These are phyloP conservation scores for Valencia hispanica DNA, from an alignment of 2,797 vertebrate genomes.

Conservation along the genomic window DNA sequence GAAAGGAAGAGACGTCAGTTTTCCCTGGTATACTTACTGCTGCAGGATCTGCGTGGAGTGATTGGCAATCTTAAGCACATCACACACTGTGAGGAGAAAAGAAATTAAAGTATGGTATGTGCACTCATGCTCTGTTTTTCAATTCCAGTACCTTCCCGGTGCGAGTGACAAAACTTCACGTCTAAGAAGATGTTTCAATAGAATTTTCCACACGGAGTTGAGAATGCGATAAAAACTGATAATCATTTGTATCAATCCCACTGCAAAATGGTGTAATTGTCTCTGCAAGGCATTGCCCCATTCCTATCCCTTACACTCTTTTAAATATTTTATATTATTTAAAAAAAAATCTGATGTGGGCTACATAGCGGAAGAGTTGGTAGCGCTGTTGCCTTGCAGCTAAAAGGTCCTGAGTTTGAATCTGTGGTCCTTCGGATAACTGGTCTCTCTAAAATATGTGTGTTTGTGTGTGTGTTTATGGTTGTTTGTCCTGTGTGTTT, in stretches of 20 bases:
- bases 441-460: too few species aligned
- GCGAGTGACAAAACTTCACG: background rate
- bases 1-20: constrained; percentile 36
- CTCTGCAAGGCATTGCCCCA: background rate
- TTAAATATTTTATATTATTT: background rate
- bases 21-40: constrained; percentile 4
- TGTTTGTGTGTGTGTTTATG: too few species aligned
- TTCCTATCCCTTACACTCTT: background rate
- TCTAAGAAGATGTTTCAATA: background rate
- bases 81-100: background rate
- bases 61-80: background rate
- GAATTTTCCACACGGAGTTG: background rate
- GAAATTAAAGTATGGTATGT: background rate
- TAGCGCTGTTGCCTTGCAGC: background rate
- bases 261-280: background rate
- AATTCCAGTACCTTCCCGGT: background rate
- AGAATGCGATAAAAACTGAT: background rate
- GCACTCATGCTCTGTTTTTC: constrained; percentile 4
- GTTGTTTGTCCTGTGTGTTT: too few species aligned
- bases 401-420: too few species aligned
- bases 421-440: too few species aligned
- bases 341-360: background rate
- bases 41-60: background rate
- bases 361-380: background rate
- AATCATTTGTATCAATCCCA: background rate